These are phyloP conservation scores for Orthonevra nobilis DNA, from an alignment of 2,888 invertebrate genomes.

Conservation along the genomic window DNA sequence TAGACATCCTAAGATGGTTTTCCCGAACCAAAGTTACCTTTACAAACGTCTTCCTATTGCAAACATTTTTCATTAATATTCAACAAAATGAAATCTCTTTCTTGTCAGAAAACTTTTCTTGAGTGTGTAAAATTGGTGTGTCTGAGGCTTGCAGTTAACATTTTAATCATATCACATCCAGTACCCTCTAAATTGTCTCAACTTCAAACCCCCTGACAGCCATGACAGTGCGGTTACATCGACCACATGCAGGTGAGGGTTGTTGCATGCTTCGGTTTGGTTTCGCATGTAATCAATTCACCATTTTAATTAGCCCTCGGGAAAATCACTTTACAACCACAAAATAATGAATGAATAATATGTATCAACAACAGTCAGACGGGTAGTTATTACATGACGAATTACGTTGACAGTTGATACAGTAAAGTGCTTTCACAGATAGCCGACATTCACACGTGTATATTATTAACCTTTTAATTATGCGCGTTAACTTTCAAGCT, in stretches of 20 bases:
- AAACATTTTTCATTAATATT: too few relatives aligned
- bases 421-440: too few relatives aligned
- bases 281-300: slow-evolving; percentile 23
- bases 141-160: background rate
- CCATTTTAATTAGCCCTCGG: slow-evolving; percentile 57
- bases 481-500: too few relatives aligned
- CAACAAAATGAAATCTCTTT: too few relatives aligned
- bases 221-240: slow-evolving; percentile 13
- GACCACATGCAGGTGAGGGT: slow-evolving; percentile 12
- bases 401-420: background rate
- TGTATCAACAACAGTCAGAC: slow-evolving; percentile 25
- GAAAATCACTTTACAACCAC: slow-evolving; percentile 39
- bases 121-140: background rate
- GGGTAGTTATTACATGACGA: slow-evolving; percentile 8
- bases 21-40: too few relatives aligned
- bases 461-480: too few relatives aligned
- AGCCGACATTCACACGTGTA: too few relatives aligned
- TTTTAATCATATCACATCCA: slow-evolving; percentile 4
- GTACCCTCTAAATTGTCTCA: background rate
- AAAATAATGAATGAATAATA: slow-evolving; percentile 59
- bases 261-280: slow-evolving; percentile 22
- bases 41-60: too few relatives aligned
- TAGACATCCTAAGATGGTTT: too few relatives aligned
- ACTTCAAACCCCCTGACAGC: background rate
- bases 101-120: too few relatives aligned